Percentiles rank a stretch among this genome's conserved stretches.
These are phyloP conservation scores for Dryadula phaetusa DNA, from an alignment of 2,888 invertebrate species.

Conservation along the genomic window DNA sequence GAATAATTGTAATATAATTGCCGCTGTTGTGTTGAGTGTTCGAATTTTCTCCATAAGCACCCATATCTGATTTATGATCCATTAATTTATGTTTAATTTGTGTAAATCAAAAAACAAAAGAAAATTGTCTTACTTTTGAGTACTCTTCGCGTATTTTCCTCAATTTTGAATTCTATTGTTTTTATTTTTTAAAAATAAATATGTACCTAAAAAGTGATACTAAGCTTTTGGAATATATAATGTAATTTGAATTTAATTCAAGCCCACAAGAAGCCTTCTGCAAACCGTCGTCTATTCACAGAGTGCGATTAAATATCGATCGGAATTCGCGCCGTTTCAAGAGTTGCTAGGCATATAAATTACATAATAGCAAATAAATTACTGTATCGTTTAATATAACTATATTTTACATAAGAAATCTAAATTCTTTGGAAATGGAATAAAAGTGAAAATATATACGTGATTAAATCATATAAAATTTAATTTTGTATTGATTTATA, in stretches of 20 bases:
- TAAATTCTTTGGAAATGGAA: too few species aligned
- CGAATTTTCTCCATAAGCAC: slow-evolving; percentile 77
- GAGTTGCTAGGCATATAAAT: slow-evolving; percentile 52
- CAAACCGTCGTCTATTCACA: not conserved
- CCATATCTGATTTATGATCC: slow-evolving; percentile 80
- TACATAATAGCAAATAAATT: too few species aligned
- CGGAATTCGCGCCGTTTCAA: slow-evolving; percentile 60
- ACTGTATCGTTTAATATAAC: too few species aligned
- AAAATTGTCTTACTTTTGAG: not conserved
- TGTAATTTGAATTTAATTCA: not conserved
- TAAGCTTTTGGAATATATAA: not conserved
- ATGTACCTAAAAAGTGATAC: too few species aligned
- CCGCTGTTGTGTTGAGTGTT: slow-evolving; percentile 76
- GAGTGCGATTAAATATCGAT: slow-evolving; percentile 61
- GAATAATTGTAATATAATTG: slow-evolving; percentile 85
- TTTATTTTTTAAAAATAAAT: too few species aligned
- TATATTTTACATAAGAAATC: too few species aligned
- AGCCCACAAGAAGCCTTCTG: not conserved
- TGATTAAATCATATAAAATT: too few species aligned
- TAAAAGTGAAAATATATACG: too few species aligned
- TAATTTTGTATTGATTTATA: too few species aligned
- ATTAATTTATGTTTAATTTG: slow-evolving; percentile 54
- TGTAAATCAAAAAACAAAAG: slow-evolving; percentile 26
- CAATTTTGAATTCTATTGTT: not conserved
- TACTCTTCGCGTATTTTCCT: not conserved